A percentile compares a stretch with the other conserved stretches of the same genome.
These are phyloP conservation scores for Balaeniceps rex DNA, from an alignment of 2,113 vertebrate species.

Conservation along the genomic window DNA sequence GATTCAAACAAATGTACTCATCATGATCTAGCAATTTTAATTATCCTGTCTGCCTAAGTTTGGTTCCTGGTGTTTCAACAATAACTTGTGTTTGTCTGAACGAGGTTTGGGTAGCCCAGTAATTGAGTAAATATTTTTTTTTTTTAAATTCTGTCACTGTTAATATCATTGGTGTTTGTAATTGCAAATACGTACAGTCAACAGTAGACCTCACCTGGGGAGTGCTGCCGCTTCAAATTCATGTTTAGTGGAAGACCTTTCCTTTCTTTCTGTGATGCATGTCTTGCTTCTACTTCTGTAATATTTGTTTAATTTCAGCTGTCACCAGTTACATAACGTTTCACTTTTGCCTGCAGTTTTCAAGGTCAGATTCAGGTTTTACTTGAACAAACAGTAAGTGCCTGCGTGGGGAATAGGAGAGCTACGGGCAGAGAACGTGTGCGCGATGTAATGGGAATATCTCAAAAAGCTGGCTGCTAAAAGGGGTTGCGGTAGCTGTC, in stretches of 20 bases:
- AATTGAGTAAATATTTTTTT: background rate
- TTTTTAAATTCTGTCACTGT: background rate
- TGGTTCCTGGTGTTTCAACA: background rate
- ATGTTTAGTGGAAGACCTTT: background rate
- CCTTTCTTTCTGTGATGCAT: background rate
- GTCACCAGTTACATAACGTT: background rate
- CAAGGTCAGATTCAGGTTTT: background rate
- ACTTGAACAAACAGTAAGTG: background rate
- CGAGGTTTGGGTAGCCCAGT: background rate
- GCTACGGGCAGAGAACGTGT: rapidly evolving
- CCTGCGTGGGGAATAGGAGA: rapidly evolving
- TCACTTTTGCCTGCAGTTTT: background rate
- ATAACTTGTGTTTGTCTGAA: background rate
- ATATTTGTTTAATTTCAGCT: background rate
- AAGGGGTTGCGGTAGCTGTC: rapidly evolving
- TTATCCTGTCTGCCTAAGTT: background rate
- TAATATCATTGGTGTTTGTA: background rate
- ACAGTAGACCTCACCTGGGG: background rate
- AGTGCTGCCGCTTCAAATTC: background rate
- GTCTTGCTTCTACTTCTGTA: background rate
- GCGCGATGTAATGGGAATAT: rapidly evolving
- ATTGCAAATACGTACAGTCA: background rate
- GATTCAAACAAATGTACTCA: background rate
- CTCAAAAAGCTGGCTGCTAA: background rate
- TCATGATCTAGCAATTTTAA: background rate